Evolutionary conservation across 2,113 vertebrate genomes (phyloP), one percentile per base, ranked within the genome.

Genomic region (Numida meleagris): DNA sequence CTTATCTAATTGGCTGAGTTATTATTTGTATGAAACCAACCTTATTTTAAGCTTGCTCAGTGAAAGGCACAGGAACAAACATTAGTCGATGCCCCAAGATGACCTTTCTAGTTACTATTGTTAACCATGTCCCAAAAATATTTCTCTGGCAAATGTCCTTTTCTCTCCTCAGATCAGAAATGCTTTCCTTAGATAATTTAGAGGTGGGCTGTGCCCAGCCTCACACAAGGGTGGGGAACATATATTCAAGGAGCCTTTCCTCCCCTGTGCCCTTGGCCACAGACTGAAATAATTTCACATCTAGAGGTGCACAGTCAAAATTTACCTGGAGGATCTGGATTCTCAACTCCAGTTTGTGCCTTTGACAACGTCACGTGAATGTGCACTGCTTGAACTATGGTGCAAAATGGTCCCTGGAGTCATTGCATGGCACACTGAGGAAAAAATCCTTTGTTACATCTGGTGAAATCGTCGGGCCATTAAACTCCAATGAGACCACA

Each of bases 91-190:
- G 87, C 89, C 50, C 90, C 83, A 0, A 0, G 1, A 80, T 95
- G 89, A 95, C 94, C 91, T 95, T 91, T 91, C 36, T 74, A 40
- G 57, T 63, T 78, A 27, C 57, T 82, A 78, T 93, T 97, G 81
- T 93, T 46, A 90, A 87, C 65, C 46, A 46, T 0, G 3, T 72
- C 58, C 71, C 55, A 79, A 91, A 94, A 92, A 84, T 8, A 42
- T 81, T 93, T 92, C 58, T 90, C 42, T 92, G 74, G 70, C 19
- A 67, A 94, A 90, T 87, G n/a, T 43, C 66, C 43, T 90, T 95
- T 78, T 93, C 55, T 93, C 33, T 88, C 51, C 45, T 88, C 51
- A 61, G 23, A 77, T 79, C 65, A 78, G 42, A 82, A 36, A 25
- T 38, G 18, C 36, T 86, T 85, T 86, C 27, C 25, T 62, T 86